Conservation (phyloP, 2,797 vertebrate genomes). For the Serranus cabrilla region DNA sequence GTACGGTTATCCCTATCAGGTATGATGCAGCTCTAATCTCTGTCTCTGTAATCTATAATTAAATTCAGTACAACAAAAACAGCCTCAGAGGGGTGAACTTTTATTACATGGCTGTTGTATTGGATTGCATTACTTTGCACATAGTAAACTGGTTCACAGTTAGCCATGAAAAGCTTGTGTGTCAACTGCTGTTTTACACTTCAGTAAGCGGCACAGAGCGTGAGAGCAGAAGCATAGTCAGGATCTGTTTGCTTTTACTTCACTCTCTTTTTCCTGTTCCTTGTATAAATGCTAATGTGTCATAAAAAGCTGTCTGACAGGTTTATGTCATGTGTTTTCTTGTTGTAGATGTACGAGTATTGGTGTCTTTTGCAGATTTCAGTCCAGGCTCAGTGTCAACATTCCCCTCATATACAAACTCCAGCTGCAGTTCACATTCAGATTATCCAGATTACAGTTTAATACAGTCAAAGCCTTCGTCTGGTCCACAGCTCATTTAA, state of each 20-base stretch:
- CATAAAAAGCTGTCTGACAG: conserved; percentile 16
- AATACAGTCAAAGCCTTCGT: background rate
- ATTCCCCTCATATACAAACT: background rate
- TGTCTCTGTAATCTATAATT: background rate
- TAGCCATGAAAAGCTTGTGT: background rate
- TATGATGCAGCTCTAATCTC: conserved; percentile 66
- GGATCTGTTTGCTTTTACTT: conserved; percentile 22
- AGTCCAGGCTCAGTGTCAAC: background rate
- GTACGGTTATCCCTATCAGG: conserved; percentile 96
- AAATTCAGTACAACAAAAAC: background rate
- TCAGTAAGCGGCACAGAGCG: background rate
- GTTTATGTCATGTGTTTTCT: background rate
- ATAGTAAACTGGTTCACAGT: conserved; percentile 10
- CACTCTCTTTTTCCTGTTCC: background rate
- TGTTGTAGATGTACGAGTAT: background rate
- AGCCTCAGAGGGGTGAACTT: background rate
- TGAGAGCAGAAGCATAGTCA: background rate
- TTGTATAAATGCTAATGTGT: background rate
- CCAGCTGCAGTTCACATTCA: background rate
- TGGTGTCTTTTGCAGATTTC: background rate
- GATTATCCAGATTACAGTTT: background rate
- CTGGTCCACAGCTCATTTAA: background rate
- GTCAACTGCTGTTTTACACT: background rate
- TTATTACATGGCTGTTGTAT: background rate
- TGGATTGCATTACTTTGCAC: background rate